phyloP scores from a whole-genome alignment of 2,797 vertebrate species.

The Mus spretus region DNA sequence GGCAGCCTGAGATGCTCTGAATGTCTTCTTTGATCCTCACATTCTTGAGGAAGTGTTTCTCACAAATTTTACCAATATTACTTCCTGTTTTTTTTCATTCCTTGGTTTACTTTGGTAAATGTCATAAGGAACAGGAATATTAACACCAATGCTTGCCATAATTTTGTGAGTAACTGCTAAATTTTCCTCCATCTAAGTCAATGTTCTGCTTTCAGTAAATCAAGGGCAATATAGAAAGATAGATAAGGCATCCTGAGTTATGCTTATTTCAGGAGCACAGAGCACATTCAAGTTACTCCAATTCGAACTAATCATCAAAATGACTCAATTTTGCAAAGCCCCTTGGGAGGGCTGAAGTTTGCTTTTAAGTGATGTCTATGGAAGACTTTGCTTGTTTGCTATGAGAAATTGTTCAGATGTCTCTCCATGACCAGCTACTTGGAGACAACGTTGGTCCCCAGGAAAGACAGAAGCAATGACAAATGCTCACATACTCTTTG shows the following conservation, averaged over 20 bases:
- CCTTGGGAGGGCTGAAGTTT: neutral
- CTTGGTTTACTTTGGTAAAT: neutral
- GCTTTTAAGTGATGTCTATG: neutral
- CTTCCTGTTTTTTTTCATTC: neutral
- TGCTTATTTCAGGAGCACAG: conserved; percentile 44
- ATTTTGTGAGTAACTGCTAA: neutral
- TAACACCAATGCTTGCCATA: neutral
- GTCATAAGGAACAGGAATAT: neutral
- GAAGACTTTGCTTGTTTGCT: neutral
- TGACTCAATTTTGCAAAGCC: neutral
- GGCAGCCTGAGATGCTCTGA: neutral
- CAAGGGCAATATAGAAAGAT: neutral
- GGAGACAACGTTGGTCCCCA: neutral
- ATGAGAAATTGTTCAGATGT: neutral
- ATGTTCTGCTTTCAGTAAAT: neutral
- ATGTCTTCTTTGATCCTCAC: neutral
- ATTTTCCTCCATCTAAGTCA: neutral
- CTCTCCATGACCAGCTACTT: rapidly evolving
- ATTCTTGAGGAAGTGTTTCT: neutral
- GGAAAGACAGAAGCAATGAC: neutral
- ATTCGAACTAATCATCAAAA: neutral
- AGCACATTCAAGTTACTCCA: neutral
- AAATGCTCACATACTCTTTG: rapidly evolving
- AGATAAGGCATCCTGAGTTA: neutral
- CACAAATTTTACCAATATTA: neutral